A percentile compares a stretch with the other conserved stretches of the same genome.
These are phyloP conservation scores for Orthosia incerta DNA, from an alignment of 2,888 invertebrate genomes.

Conservation along the genomic window DNA sequence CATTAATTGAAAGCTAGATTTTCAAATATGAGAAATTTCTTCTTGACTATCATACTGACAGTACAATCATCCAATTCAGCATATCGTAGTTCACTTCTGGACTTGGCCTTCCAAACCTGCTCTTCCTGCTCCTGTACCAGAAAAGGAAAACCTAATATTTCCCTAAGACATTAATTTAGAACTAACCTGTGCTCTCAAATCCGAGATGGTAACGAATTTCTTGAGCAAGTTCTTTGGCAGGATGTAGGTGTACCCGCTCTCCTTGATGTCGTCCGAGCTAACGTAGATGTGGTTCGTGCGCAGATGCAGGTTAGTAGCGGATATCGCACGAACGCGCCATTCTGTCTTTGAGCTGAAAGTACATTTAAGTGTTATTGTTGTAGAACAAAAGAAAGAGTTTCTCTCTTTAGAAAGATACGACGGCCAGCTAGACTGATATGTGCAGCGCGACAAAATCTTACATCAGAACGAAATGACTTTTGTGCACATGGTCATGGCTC, in stretches of 20 bases:
- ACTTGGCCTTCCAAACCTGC: not conserved
- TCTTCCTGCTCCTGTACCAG: not conserved
- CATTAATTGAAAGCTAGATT: too few relatives aligned
- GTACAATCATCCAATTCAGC: too few relatives aligned
- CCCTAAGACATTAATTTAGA: not conserved
- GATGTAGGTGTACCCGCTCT: conserved; percentile 99
- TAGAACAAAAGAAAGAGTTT: not conserved
- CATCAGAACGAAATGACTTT: not conserved
- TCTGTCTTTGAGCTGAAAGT: conserved; percentile 97
- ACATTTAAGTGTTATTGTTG: not conserved
- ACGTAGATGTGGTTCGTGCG: conserved; percentile 99
- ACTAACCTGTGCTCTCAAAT: conserved; percentile 97
- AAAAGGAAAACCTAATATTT: not conserved
- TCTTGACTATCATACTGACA: too few relatives aligned
- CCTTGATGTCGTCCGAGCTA: conserved; percentile 99
- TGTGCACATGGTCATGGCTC: not conserved
- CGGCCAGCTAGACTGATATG: not conserved
- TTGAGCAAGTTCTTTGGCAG: conserved; percentile 99
- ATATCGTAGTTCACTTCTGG: too few relatives aligned
- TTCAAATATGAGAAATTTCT: too few relatives aligned
- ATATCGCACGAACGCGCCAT: conserved; percentile 99
- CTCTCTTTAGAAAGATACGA: not conserved
- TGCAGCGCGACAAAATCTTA: not conserved
- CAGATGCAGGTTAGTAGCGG: conserved; percentile 98
- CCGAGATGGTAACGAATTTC: conserved; percentile 99